These are phyloP conservation scores for Tridacna crocea DNA, from an alignment of 2,888 invertebrate genomes.

Conservation along the genomic window DNA sequence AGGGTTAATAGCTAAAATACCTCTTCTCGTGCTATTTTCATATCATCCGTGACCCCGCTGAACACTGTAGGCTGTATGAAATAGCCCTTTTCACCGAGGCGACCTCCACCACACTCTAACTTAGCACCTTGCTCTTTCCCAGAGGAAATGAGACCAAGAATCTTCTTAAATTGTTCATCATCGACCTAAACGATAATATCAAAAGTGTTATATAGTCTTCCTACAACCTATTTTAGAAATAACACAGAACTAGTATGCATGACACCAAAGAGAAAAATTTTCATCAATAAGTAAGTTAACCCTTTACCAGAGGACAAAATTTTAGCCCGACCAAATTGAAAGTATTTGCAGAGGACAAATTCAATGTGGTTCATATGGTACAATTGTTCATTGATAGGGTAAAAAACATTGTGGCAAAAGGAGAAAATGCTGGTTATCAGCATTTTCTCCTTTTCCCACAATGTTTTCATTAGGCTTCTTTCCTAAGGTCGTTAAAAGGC, in stretches of 20 bases:
- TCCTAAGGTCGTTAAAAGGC: neutral
- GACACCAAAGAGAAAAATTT: neutral
- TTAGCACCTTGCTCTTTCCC: slow-evolving; percentile 93
- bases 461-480: neutral
- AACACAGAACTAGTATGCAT: neutral
- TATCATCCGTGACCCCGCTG: slow-evolving; percentile 84
- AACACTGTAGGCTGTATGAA: slow-evolving; percentile 85
- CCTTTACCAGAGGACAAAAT: too few relatives aligned
- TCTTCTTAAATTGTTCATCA: neutral
- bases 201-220: neutral
- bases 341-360: too few relatives aligned
- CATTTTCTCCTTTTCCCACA: neutral
- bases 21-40: slow-evolving; percentile 85
- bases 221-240: neutral
- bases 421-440: neutral
- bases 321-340: too few relatives aligned
- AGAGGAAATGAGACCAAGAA: slow-evolving; percentile 74
- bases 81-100: slow-evolving; percentile 83
- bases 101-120: slow-evolving; percentile 89
- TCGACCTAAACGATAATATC: neutral
- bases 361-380: too few relatives aligned
- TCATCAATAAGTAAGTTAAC: neutral
- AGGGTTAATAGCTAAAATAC: too few relatives aligned
- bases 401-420: neutral
- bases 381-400: too few relatives aligned